Evolutionary conservation across 2,888 invertebrate species (phyloP), one percentile per base, ranked within the genome.

Genomic region (Synergus laeviventris): DNA sequence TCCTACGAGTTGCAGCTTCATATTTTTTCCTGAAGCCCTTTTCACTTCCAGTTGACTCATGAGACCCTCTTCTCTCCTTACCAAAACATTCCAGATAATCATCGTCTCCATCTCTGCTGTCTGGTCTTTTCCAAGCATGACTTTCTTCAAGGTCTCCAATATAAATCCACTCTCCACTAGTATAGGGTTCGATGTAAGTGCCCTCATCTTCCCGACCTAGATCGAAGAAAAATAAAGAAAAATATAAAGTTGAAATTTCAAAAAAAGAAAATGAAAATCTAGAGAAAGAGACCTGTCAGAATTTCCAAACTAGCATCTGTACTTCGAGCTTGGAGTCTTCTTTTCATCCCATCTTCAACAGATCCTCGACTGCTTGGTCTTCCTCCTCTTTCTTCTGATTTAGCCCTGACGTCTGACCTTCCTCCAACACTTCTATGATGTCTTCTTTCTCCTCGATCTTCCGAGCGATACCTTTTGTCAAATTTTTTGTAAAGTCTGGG

Each of bases 11-110:
- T 78, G 97, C 94, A 24, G 96, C 96, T 86, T 97, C 96, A 88
- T 97, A 97, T 85, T 95, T 94, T 88, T 96, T 95, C 85, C 95
- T 94, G 91, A 98, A 98, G 84, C 96, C 96, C 81, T 95, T 94
- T 89, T 98, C 98, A 1, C 97, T 97, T 78, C 96, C 95, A 0
- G 97, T 96, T 0, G 94, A 94, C 36, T 90, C 90, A 76, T 89
- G 89, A 7, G 91, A 91, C 59, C 93, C 93, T 75, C 93, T 91
- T 45, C 94, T 91, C 74, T 92, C 92, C 70, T 87, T 89, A 2
- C 79, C 73, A 42, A 84, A 78, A 45, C 83, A 84, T 31, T 89
- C 87, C 5, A 84, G 79, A 9, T 88, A 84, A 39, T 90, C 91
- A 60, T 90, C 90, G 70, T 89, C 90, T 39, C 86, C 89, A 76